phyloP scores from a whole-genome alignment of 2,888 invertebrate species.

The Parnassius apollo region DNA sequence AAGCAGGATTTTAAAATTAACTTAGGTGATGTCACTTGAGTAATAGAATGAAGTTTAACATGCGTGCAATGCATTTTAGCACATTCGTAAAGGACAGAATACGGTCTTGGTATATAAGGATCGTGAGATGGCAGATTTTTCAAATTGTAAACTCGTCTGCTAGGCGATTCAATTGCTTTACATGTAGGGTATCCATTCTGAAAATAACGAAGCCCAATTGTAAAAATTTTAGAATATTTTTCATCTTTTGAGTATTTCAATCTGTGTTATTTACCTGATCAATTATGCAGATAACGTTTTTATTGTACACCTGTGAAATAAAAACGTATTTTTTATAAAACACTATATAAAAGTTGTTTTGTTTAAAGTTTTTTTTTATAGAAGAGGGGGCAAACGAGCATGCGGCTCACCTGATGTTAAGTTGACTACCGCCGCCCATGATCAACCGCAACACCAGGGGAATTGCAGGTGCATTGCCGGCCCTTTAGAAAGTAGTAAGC shows the following conservation, averaged over 20 bases:
- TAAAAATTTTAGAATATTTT: neutral
- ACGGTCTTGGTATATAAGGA: conserved; percentile 61
- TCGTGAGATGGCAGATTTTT: conserved; percentile 56
- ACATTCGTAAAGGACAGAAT: conserved; percentile 54
- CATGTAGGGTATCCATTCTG: conserved; percentile 45
- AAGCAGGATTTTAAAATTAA: conserved; percentile 52
- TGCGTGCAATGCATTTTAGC: conserved; percentile 46
- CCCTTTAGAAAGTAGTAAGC: too few relatives aligned
- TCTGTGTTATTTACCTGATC: conserved; percentile 39
- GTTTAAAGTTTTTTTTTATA: too few relatives aligned
- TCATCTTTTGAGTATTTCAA: neutral
- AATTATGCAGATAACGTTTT: conserved; percentile 58
- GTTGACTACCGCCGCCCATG: too few relatives aligned
- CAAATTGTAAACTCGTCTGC: conserved; percentile 39
- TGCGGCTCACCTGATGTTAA: too few relatives aligned
- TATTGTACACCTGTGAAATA: conserved; percentile 60
- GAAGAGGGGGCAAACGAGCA: too few relatives aligned
- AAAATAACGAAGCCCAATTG: too few relatives aligned
- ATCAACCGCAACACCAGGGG: too few relatives aligned
- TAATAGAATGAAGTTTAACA: conserved; percentile 50
- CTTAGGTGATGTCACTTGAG: conserved; percentile 48
- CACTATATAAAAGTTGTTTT: too few relatives aligned
- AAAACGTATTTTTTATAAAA: too few relatives aligned
- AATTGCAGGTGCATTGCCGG: too few relatives aligned
- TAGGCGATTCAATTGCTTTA: conserved; percentile 36